These are phyloP conservation scores for Eilema depressum DNA, from an alignment of 2,888 invertebrate species.

Conservation along the genomic window DNA sequence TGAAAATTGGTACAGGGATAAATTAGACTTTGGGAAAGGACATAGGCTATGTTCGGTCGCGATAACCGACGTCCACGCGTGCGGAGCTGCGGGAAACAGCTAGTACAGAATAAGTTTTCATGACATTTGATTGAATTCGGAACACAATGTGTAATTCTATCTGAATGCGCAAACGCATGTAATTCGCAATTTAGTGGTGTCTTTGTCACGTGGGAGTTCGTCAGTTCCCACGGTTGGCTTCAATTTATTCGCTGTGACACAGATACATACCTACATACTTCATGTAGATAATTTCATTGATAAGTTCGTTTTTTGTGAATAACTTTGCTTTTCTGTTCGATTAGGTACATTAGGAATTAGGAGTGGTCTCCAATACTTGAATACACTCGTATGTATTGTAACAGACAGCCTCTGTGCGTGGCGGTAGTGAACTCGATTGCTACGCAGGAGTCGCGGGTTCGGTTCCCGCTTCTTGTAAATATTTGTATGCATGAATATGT, in stretches of 20 bases:
- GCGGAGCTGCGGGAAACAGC: too few species aligned
- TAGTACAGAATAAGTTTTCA: neutral
- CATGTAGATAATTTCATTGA: neutral
- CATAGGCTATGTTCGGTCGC: too few species aligned
- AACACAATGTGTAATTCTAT: constrained; percentile 13
- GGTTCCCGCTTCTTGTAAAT: too few species aligned
- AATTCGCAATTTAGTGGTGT: constrained; percentile 18
- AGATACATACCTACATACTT: neutral
- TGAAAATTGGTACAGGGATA: too few species aligned
- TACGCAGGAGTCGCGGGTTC: too few species aligned
- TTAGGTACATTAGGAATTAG: neutral
- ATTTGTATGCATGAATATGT: too few species aligned
- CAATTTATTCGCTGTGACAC: constrained; percentile 18
- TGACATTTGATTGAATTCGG: constrained; percentile 15
- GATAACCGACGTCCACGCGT: too few species aligned
- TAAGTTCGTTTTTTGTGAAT: constrained; percentile 6
- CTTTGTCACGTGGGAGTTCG: constrained; percentile 13
- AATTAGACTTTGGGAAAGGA: too few species aligned
- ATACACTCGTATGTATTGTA: neutral
- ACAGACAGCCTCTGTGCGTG: too few species aligned
- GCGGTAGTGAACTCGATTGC: too few species aligned
- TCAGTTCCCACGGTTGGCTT: constrained; percentile 19
- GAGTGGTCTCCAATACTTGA: neutral
- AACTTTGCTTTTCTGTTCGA: neutral
- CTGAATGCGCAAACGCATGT: constrained; percentile 14